A percentile compares a stretch with the other conserved stretches of the same genome.
Conservation (phyloP, 2,113 vertebrate species). For the Thalassoma bifasciatum region DNA sequence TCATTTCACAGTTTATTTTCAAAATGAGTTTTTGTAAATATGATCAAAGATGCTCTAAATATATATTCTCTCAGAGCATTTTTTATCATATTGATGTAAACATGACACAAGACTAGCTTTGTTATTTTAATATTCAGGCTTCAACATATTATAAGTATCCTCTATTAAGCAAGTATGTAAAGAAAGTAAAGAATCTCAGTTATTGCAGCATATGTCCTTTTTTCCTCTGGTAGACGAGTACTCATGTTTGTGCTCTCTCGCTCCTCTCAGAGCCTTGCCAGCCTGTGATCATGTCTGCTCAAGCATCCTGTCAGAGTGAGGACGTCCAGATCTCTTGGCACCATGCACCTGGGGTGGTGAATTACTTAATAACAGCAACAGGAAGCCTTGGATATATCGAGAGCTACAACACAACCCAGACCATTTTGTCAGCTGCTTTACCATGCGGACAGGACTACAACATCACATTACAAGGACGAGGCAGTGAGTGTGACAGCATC, state of each 20-base stretch:
- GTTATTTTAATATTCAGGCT: too few species aligned
- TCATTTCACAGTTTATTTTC: too few species aligned
- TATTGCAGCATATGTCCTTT: not conserved
- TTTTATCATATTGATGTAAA: too few species aligned
- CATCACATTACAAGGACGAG: slow-evolving; percentile 54
- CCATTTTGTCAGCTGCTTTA: slow-evolving; percentile 30
- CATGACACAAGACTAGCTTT: too few species aligned
- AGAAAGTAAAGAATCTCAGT: not conserved
- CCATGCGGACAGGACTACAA: slow-evolving; percentile 69
- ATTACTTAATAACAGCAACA: slow-evolving; percentile 50
- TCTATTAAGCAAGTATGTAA: too few species aligned
- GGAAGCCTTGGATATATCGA: slow-evolving; percentile 41
- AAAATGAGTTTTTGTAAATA: too few species aligned
- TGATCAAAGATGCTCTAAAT: too few species aligned
- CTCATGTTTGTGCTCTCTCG: not conserved
- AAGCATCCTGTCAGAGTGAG: slow-evolving; percentile 47
- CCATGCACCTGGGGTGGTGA: slow-evolving; percentile 16
- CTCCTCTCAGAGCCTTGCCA: slow-evolving; percentile 64
- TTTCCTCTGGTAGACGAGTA: not conserved
- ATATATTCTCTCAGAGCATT: too few species aligned
- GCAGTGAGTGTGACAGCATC: slow-evolving; percentile 49
- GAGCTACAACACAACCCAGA: slow-evolving; percentile 43
- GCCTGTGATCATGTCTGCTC: slow-evolving; percentile 43
- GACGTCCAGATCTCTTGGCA: slow-evolving; percentile 64
- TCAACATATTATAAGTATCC: too few species aligned